Evolutionary conservation across 1,140 invertebrate species (phyloP), one percentile per base, ranked within the genome.

Genomic region (Pachypsylla venusta): DNA sequence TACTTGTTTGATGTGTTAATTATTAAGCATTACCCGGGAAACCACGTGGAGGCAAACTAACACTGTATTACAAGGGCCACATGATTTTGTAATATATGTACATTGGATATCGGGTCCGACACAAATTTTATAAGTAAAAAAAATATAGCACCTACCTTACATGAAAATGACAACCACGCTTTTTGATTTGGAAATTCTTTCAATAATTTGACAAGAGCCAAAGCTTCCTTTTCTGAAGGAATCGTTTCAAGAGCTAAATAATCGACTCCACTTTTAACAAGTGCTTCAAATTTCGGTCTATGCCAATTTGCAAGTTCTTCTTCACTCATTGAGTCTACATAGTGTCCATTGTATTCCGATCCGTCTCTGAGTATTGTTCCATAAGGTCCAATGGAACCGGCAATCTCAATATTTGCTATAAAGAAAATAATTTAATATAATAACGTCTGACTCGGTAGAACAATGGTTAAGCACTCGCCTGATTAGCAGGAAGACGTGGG

Each of bases 311-410:
- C 79, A 61, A 96, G 76, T 56, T 79, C 77, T 66, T 82, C 73
- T 16, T 73, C 70, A 20, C 81, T 73, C 7, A 88, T 78, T 1
- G 69, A 76, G 53, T 84, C 79, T 0, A 84, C 79, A 68, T 95
- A 96, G 58, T 75, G 77, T 20, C 93, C 93, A 40, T 77, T 82
- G 67, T 94, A 97, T 71, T 96, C 93, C 0, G 91, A 94, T 19
- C 83, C 84, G 71, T 96, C 89, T 66, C 85, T 81, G 2, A 93
- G 73, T 62, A 78, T 82, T 2, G 91, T 89, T 0, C 90, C 93
- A 67, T 92, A 95, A 0, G 93, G 89, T 1, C 93, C 92, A 35
- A 94, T 81, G 0, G 89, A 91, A 7, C 87, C 93, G 40, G 85
- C 80, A 39, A 89, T 77, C 25, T 82, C 62, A 1, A 83, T 79